Conservation (phyloP, 2,797 vertebrate species). For the Oryzias dopingdopingensis region DNA sequence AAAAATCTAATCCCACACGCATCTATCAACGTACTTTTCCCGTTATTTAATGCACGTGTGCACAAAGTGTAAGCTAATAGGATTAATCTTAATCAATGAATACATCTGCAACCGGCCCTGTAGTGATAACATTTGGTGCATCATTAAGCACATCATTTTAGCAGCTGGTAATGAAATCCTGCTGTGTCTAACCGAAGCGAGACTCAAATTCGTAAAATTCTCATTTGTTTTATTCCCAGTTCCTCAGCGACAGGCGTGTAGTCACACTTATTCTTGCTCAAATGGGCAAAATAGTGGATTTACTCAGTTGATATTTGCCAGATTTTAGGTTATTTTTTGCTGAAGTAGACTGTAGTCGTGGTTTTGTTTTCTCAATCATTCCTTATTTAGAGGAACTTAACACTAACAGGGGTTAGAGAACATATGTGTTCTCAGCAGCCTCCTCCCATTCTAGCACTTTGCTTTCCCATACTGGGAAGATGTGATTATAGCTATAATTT, state of each 20-base stretch:
- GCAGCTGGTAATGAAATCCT: slow-evolving; percentile 23
- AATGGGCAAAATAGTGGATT: slow-evolving; percentile 8
- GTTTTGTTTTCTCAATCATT: slow-evolving; percentile 10
- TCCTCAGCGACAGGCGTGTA: slow-evolving; percentile 8
- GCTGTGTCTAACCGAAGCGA: slow-evolving; percentile 4
- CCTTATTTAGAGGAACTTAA: slow-evolving; percentile 14
- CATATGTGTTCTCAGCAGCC: slow-evolving; percentile 15
- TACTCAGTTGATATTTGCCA: slow-evolving; percentile 2
- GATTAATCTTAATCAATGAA: slow-evolving; percentile 42
- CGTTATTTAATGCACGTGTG: background rate
- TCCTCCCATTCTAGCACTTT: slow-evolving; percentile 31
- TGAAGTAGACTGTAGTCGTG: slow-evolving; percentile 9
- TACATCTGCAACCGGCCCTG: slow-evolving; percentile 32
- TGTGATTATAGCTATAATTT: slow-evolving; percentile 45
- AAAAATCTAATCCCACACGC: background rate
- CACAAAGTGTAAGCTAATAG: slow-evolving; percentile 11
- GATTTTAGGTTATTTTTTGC: slow-evolving; percentile 13
- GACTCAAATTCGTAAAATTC: background rate
- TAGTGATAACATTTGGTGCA: slow-evolving; percentile 30
- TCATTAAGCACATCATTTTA: slow-evolving; percentile 36
- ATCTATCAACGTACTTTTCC: background rate
- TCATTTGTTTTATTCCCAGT: background rate
- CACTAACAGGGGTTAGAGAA: background rate
- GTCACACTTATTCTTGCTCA: background rate
- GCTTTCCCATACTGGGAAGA: slow-evolving; percentile 24